Base-by-base conservation (phyloP, 2,113 vertebrate genomes). In the Pseudonaja textilis region DNA sequence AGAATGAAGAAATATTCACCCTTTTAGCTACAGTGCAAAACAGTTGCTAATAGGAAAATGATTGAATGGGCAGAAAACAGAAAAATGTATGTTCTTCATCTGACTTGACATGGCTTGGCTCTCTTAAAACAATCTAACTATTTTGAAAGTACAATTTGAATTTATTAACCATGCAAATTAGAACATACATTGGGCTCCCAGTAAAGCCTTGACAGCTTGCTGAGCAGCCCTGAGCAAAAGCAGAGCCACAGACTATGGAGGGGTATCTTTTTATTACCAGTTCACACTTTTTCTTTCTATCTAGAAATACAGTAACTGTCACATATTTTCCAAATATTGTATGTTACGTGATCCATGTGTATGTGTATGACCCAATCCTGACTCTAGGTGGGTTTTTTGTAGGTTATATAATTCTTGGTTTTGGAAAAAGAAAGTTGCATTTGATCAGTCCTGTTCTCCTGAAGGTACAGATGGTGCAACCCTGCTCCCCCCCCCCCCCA, bases 401-500 rank as follows among this genome's bases (percentile, higher is more conserved):
- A 54, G 16, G 11, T 55, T 81, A 10, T 29, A 74, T 23, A 81
- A 26, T 3, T 16, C 25, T 26, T 74, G 22, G 25, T 74, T 91
- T 12, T 26, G n/a, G n/a, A 20, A 18, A 16, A 85, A 85, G 26
- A 12, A 20, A 91, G 23, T 52, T 85, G 34, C 42, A 10, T 85
- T 10, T 85, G 45, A 92, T 95, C 34, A 59, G 45, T 2, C n/a
- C 90, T 88, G 11, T 54, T 88, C 56, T 25, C 90, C 91, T 59
- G 56, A 90, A 90, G 89, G 14, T 34, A 61, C 8, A 61, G 57
- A 26, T 61, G 57, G 23, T 9, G 23, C 57, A 25, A 61, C 2
- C 25, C 57, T 61, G 57, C 57, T 23, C 7, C 22, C 6, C 11
- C 61, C 4, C n/a, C 0, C n/a, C 47, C 12, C 64, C 29, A n/a